Base-by-base conservation (phyloP, 2,113 vertebrate genomes). In the Addax nasomaculatus region DNA sequence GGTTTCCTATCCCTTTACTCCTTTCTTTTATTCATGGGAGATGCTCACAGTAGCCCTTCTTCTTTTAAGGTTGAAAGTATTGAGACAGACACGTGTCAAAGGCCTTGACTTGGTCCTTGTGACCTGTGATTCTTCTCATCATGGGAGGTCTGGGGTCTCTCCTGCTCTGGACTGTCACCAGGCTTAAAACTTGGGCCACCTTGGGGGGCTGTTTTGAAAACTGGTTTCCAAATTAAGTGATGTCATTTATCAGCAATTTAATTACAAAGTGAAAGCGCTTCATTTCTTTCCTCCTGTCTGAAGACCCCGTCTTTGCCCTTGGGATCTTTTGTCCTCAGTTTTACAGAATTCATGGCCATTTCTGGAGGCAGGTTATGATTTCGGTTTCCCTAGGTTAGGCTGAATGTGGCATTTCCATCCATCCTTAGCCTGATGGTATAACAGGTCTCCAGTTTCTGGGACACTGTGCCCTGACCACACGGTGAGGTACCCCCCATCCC, bases 41-140 rank as follows among this genome's bases (percentile, higher is more conserved):
- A 57, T 64, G 33, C 93, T 80, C 4, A 30, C 9, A 67, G n/a
- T 1, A 13, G 57, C 80, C 80, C 79, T 53, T 83, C 79, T 76
- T 95, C 25, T 97, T 70, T 64, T 95, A 1, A 23, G 15, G 43
- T 90, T 85, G 96, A 70, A 25, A 93, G 79, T 95, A 93, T 80
- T 53, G 33, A 64, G 73, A 9, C 39, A 57, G 53, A 57, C 2
- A 51, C 2, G 76, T 92, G 51, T 36, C 19, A 51, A 97, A 95
- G 17, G 10, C 15, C 39, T 57, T 90, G 16, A 93, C 67, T 73
- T 73, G 21, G 19, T 36, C 67, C 70, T 27, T 49, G 45, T 76
- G 7, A 47, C n/a, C 45, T 8, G 23, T 7, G 33, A 27, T 49
- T 39, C 45, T 49, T 29, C 21, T 19, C 39, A 8, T 13, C 70